Base-by-base conservation (phyloP, 2,797 vertebrate genomes). In the Chromobotia macracanthus region DNA sequence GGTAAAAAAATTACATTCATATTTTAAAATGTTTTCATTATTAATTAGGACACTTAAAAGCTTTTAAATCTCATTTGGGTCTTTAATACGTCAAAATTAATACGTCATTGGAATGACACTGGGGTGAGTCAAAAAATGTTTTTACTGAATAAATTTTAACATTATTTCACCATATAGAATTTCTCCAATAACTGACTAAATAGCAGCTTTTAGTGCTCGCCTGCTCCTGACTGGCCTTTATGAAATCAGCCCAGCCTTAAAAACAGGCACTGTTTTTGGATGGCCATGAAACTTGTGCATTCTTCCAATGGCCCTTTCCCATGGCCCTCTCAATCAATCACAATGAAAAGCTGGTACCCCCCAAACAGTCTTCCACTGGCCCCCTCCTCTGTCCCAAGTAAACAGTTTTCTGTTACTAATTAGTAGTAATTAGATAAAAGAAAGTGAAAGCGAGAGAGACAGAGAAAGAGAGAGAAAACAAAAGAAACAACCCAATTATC, bases 301-400 rank as follows among this genome's bases (percentile, higher is more conserved):
- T 88, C 87, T 84, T 80, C 86, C 70, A 77, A 68, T 72, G 83
- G 86, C 84, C 80, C 80, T 84, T 88, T 88, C 87, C 87, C 87
- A 89, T 88, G 87, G 87, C 84, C 87, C 78, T 81, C 82, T 86
- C 84, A 77, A 89, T 88, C 88, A 86, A 86, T 89, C 85, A 89
- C 87, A 88, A 86, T 87, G 87, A 84, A 88, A 83, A 79, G 75
- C 75, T 60, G 58, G 75, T 31, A 28, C 55, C 35, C 61, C 55
- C 71, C 53, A 55, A 79, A 69, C 44, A 55, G 69, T 72, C 71
- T 76, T 84, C 68, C 63, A 82, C 16, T 70, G 63, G 66, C 80
- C 83, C 80, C 77, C 66, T 60, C 74, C 71, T 51, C 83, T 74
- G 80, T 81, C 58, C 67, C 79, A 76, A 79, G 81, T 86, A 85